Base-by-base conservation (phyloP, 2,888 invertebrate genomes). In the Choristoneura rosaceana region DNA sequence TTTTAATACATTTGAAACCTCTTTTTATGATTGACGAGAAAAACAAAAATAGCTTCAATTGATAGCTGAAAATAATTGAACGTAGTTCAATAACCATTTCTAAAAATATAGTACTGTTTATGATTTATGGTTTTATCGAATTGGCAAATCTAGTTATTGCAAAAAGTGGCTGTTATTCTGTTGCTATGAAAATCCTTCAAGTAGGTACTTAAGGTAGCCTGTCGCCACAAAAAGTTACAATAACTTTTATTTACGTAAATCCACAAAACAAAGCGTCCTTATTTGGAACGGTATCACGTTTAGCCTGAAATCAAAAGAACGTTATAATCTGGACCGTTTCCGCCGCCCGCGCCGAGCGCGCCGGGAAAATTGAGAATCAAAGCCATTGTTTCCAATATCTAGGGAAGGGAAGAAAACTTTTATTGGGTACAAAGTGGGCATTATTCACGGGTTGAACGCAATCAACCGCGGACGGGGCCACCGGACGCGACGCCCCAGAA, bases 371-470 rank as follows among this genome's bases (percentile, higher is more conserved):
- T 90, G 90, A 86, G 87, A 90, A 87, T 89, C 91, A 90, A 90
- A 92, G 90, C 87, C 86, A 91, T 93, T 93, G 92, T 93, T 93
- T 93, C 90, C 92, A 92, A 93, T 91, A 91, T 90, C 89, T 73
- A 80, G 75, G 79, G 83, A 83, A 86, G 84, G 86, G 86, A 85
- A 87, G 91, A 86, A 89, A 91, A 92, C 87, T 93, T 93, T 92
- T 93, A 93, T 93, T 90, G 90, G 87, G 90, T 89, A 90, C 92
- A 91, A 93, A 93, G 93, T 93, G 90, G 89, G 90, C 88, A 91
- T 93, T 91, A 92, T 91, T 92, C 90, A 90, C 86, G 88, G 88
- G 84, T 84, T 84, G 87, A 83, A 87, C 87, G 90, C 89, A 90
- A 91, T 91, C 90, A 92, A 86, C 87, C 86, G 84, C 85, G 84